phyloP scores from a whole-genome alignment of 2,888 invertebrate genomes.

The Rhimphoctona megacephalus region DNA sequence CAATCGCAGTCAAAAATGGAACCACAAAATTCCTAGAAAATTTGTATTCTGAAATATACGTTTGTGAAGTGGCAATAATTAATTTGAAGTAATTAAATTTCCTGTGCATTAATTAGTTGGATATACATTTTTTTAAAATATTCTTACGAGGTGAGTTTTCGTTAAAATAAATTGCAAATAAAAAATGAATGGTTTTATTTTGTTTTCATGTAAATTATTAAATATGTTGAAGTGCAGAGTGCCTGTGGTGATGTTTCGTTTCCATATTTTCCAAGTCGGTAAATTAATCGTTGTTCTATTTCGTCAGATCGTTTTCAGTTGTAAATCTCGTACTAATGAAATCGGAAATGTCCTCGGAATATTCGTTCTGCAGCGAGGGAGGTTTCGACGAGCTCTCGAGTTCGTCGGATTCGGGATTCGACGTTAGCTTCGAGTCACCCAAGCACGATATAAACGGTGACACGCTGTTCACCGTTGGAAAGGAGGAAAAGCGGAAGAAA shows the following conservation, averaged over 20 bases:
- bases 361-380: conserved; percentile 83
- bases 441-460: conserved; percentile 80
- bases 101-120: conserved; percentile 20
- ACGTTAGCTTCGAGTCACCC: conserved; percentile 88
- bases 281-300: conserved; percentile 7
- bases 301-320: background rate
- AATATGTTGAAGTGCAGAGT: too few species aligned
- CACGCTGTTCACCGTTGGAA: conserved; percentile 83
- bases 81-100: background rate
- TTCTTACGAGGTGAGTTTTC: conserved; percentile 48
- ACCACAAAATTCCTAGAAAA: conserved; percentile 20
- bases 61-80: conserved; percentile 34
- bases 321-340: conserved; percentile 22
- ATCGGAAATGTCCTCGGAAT: conserved; percentile 82
- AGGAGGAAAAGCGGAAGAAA: conserved; percentile 89
- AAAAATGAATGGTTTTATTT: background rate
- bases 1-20: conserved; percentile 26
- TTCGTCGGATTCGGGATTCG: conserved; percentile 93
- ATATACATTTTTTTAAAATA: conserved; percentile 16
- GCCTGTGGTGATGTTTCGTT: background rate
- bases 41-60: background rate
- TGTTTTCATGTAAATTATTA: background rate
- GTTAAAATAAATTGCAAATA: background rate
- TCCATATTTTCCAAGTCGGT: background rate
- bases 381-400: conserved; percentile 84